Conservation (phyloP, 2,113 vertebrate genomes). For the Hassar affinis region DNA sequence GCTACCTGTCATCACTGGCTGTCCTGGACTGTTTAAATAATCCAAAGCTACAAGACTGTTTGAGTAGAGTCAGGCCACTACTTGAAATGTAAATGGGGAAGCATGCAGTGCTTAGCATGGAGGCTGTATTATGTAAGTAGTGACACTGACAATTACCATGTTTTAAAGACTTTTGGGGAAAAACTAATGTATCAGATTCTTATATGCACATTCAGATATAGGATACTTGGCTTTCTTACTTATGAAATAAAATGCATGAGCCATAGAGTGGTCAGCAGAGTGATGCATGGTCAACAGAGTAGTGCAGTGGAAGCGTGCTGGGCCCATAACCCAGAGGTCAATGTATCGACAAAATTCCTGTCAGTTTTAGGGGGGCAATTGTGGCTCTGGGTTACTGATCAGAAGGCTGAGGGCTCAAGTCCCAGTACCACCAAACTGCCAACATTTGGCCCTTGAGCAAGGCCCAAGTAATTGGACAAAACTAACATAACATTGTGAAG, state of each 20-base stretch:
- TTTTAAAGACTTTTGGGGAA: background rate
- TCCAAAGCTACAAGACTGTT: background rate
- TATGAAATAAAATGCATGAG: background rate
- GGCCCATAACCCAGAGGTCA: slow-evolving; percentile 83
- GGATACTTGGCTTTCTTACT: background rate
- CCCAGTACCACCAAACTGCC: too few species aligned
- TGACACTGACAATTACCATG: background rate
- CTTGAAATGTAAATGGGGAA: background rate
- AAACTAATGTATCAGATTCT: background rate
- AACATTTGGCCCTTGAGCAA: too few species aligned
- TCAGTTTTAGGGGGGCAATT: too few species aligned
- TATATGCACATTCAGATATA: background rate
- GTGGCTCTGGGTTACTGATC: too few species aligned
- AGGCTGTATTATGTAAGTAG: background rate
- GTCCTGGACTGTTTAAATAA: background rate
- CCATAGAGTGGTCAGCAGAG: background rate
- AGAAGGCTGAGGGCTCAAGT: too few species aligned
- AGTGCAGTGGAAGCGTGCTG: slow-evolving; percentile 73
- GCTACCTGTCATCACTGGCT: background rate
- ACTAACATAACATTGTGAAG: too few species aligned
- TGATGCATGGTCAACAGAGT: too few species aligned
- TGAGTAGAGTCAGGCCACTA: background rate
- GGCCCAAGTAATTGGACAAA: too few species aligned
- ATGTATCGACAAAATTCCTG: slow-evolving; percentile 75
- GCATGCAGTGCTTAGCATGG: background rate